These are phyloP conservation scores for Drosophila nigromelanica DNA, from an alignment of 1,140 invertebrate species.

Conservation along the genomic window DNA sequence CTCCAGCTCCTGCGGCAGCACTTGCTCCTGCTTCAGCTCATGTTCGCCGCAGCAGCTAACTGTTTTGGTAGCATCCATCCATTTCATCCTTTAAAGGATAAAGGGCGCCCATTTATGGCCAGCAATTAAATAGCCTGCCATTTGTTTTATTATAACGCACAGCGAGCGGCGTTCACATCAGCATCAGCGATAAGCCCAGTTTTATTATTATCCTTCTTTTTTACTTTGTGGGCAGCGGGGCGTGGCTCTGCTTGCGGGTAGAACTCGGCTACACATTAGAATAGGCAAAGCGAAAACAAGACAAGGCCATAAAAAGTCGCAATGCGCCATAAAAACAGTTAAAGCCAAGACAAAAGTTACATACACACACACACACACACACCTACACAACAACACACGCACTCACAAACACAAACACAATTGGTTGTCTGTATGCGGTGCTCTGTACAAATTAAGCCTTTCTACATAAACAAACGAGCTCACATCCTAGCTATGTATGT, in stretches of 20 bases:
- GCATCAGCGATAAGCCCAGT: constrained; percentile 75
- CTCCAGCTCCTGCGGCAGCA: neutral
- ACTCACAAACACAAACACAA: constrained; percentile 28
- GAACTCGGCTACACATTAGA: constrained; percentile 64
- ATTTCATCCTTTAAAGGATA: constrained; percentile 59
- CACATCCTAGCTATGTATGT: constrained; percentile 54
- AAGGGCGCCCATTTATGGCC: constrained; percentile 75
- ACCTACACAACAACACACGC: constrained; percentile 34
- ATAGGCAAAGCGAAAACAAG: constrained; percentile 69
- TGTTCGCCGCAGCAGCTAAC: constrained; percentile 9
- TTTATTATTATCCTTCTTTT: constrained; percentile 81
- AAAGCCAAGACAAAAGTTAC: constrained; percentile 79
- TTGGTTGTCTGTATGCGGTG: constrained; percentile 26
- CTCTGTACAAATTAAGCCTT: constrained; percentile 77
- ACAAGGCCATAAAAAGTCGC: constrained; percentile 82
- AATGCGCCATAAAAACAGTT: constrained; percentile 82
- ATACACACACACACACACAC: constrained; percentile 29
- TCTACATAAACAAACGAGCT: constrained; percentile 78
- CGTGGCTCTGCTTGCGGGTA: constrained; percentile 18
- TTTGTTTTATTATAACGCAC: constrained; percentile 79
- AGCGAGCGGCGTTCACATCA: constrained; percentile 69
- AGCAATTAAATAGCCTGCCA: constrained; percentile 81
- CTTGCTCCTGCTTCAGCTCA: neutral
- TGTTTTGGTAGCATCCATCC: constrained; percentile 65
- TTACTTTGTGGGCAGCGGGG: constrained; percentile 14